Percentiles rank a stretch among this genome's conserved stretches.
These are phyloP conservation scores for Drosophila kuntzei DNA, from an alignment of 2,888 invertebrate species.

Conservation along the genomic window DNA sequence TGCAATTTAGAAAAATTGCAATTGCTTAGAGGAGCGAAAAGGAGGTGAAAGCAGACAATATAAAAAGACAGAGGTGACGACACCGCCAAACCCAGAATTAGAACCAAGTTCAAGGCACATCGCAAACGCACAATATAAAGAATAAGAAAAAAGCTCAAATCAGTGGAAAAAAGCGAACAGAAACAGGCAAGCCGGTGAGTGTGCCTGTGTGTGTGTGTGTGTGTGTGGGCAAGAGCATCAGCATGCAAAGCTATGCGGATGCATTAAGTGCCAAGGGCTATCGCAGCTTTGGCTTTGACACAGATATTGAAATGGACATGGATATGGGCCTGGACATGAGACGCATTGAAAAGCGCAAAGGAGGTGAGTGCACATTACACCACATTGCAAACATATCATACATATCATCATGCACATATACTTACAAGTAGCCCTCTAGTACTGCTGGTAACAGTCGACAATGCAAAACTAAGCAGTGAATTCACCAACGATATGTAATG, in stretches of 20 bases:
- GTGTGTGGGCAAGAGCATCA: conserved; percentile 27
- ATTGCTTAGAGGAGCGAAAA: background rate
- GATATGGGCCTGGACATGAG: conserved; percentile 69
- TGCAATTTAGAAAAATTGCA: conserved; percentile 31
- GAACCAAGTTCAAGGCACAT: conserved; percentile 53
- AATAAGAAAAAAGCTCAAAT: conserved; percentile 27
- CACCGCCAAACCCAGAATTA: conserved; percentile 37
- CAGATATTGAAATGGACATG: conserved; percentile 85
- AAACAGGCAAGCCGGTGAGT: conserved; percentile 40
- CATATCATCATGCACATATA: background rate
- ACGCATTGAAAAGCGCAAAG: conserved; percentile 75
- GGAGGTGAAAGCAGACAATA: conserved; percentile 2
- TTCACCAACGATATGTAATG: no score
- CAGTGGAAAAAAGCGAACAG: background rate
- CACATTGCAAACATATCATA: background rate
- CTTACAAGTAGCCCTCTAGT: no score
- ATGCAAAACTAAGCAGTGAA: no score
- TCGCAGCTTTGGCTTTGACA: conserved; percentile 85
- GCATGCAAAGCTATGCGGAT: conserved; percentile 84
- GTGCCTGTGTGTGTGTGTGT: conserved; percentile 15
- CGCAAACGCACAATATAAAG: conserved; percentile 30
- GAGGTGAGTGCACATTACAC: conserved; percentile 61
- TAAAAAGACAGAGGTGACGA: conserved; percentile 48
- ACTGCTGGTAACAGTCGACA: no score
- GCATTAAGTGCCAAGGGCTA: conserved; percentile 83